Conservation (phyloP, 2,113 vertebrate species). For the Corythoichthys intestinalis region DNA sequence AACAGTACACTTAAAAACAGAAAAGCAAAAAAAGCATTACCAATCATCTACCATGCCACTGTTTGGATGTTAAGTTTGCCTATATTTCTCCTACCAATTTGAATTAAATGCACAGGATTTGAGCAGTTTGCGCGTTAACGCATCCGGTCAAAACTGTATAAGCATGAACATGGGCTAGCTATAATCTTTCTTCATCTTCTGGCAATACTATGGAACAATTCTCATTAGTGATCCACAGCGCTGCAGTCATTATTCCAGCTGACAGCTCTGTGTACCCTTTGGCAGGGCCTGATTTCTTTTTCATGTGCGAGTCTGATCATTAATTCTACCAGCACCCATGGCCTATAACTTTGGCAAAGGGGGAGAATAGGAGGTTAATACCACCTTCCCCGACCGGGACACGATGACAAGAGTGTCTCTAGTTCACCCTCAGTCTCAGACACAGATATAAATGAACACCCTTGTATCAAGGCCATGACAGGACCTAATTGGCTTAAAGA, state of each 20-base stretch:
- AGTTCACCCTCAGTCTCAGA: constrained; percentile 21
- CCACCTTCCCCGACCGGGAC: constrained; percentile 36
- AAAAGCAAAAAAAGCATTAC: no score
- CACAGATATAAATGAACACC: constrained; percentile 15
- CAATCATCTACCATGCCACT: no score
- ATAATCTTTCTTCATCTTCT: constrained; percentile 33
- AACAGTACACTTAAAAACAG: no score
- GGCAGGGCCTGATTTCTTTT: constrained; percentile 55
- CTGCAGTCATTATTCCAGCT: constrained; percentile 65
- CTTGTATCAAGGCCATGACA: constrained; percentile 6
- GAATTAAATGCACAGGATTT: no score
- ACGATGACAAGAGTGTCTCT: constrained; percentile 24
- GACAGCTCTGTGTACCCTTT: constrained; percentile 61
- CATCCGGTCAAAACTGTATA: constrained; percentile 11
- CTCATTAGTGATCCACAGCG: constrained; percentile 58
- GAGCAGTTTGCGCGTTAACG: background rate
- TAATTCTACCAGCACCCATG: constrained; percentile 58
- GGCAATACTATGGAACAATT: constrained; percentile 39
- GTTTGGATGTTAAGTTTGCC: no score
- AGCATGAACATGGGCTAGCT: constrained; percentile 16
- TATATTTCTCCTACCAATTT: no score
- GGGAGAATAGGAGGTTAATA: constrained; percentile 34
- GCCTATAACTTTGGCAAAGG: constrained; percentile 47
- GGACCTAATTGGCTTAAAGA: background rate
- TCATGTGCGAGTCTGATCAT: constrained; percentile 52